Conservation (phyloP, 2,888 invertebrate species). For the Phrixothrix hirtus region DNA sequence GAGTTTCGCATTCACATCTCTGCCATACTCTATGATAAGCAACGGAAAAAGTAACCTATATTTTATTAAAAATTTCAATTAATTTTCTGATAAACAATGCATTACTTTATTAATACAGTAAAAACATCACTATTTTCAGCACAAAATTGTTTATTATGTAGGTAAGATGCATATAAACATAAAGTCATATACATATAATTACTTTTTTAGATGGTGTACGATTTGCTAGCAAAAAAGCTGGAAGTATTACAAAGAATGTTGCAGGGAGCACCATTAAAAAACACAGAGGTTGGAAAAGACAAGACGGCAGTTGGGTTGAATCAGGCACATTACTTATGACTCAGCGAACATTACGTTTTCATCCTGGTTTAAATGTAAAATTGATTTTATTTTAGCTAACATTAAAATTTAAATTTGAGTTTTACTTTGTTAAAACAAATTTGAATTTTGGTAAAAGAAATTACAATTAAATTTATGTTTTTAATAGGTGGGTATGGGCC, state of each 20-base stretch:
- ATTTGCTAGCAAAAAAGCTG: constrained; percentile 74
- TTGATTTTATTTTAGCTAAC: no score
- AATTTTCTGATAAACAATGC: not conserved
- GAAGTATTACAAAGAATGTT: constrained; percentile 71
- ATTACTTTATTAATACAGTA: not conserved
- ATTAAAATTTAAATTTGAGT: no score
- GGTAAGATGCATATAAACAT: not conserved
- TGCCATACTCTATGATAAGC: not conserved
- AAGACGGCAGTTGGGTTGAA: constrained; percentile 69
- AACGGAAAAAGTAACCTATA: not conserved
- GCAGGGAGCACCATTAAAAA: constrained; percentile 71
- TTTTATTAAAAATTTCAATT: not conserved
- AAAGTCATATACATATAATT: not conserved
- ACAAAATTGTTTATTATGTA: not conserved
- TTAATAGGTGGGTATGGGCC: constrained; percentile 79
- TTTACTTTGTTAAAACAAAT: no score
- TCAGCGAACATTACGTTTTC: constrained; percentile 72
- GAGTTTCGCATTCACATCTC: no score
- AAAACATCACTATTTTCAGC: not conserved
- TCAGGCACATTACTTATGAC: constrained; percentile 70
- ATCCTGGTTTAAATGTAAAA: constrained; percentile 80
- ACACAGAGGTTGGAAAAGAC: constrained; percentile 77
- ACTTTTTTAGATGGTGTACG: constrained; percentile 56
- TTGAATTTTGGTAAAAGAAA: no score
- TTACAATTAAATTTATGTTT: no score